Evolutionary conservation across 2,888 invertebrate species (phyloP).

Genomic region (Lingula anatina): DNA sequence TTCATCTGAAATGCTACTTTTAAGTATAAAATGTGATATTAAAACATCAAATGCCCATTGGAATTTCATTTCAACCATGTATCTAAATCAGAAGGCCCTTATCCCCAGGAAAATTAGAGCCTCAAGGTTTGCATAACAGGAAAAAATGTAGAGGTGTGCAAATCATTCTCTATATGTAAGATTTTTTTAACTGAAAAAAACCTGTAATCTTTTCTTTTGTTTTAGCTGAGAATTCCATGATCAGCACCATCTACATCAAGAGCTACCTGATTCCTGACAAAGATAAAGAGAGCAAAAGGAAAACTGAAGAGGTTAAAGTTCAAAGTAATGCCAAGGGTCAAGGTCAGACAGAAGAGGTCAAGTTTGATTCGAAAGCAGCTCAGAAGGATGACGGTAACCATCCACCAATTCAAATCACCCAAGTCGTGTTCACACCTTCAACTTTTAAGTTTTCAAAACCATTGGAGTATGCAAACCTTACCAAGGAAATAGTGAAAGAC

Average conservation of each 20-base stretch:
- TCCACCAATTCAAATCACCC: slow-evolving; percentile 18
- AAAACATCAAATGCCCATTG: no score
- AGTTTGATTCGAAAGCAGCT: slow-evolving; percentile 12
- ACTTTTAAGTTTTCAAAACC: slow-evolving; percentile 21
- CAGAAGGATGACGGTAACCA: slow-evolving; percentile 6
- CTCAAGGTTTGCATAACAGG: no score
- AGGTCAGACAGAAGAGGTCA: slow-evolving; percentile 9
- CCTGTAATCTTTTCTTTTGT: slow-evolving; percentile 10
- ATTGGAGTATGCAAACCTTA: slow-evolving; percentile 35
- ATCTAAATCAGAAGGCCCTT: no score
- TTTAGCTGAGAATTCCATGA: slow-evolving; percentile 41
- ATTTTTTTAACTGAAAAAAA: no score
- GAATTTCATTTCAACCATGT: no score
- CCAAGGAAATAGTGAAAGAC: slow-evolving; percentile 22
- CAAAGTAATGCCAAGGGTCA: slow-evolving; percentile 10
- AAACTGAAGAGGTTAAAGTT: slow-evolving; percentile 38
- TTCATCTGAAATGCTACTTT: no score
- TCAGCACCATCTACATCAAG: slow-evolving; percentile 38
- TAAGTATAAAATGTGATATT: no score
- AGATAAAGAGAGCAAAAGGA: slow-evolving; percentile 31
- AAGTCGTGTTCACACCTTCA: slow-evolving; percentile 7
- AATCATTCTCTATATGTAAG: no score
- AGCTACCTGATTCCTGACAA: slow-evolving; percentile 38
- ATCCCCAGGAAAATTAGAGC: no score
- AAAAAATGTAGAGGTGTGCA: no score